Percentiles rank a stretch among this genome's conserved stretches.
Conservation (phyloP, 2,797 vertebrate genomes). For the Myiothlypis chrysogaster region DNA sequence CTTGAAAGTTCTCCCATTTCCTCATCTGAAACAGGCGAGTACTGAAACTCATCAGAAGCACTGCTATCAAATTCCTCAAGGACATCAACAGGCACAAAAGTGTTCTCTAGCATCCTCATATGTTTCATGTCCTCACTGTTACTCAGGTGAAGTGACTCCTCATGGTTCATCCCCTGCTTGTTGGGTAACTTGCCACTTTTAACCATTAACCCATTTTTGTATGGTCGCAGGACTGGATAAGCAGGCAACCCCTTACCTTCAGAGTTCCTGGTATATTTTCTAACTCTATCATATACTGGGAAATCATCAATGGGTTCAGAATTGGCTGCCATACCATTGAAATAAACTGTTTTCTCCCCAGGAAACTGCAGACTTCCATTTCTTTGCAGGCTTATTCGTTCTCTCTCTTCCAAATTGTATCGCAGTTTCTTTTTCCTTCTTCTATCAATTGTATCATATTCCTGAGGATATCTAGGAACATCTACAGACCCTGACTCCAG, state of each 20-base stretch:
- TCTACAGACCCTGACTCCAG: slow-evolving; percentile 54
- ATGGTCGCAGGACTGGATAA: slow-evolving; percentile 79
- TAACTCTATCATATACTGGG: background rate
- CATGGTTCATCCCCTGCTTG: slow-evolving; percentile 67
- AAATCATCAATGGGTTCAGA: slow-evolving; percentile 7
- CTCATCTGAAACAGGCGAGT: slow-evolving; percentile 75
- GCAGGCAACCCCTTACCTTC: slow-evolving; percentile 49
- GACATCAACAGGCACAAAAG: slow-evolving; percentile 49
- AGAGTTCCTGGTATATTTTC: background rate
- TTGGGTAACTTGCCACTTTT: slow-evolving; percentile 83
- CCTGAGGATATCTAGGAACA: slow-evolving; percentile 81
- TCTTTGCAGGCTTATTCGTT: slow-evolving; percentile 33
- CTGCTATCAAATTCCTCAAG: slow-evolving; percentile 81
- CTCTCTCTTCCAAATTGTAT: slow-evolving; percentile 63
- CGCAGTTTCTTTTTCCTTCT: slow-evolving; percentile 82
- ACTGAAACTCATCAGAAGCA: slow-evolving; percentile 76
- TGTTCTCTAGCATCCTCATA: slow-evolving; percentile 28
- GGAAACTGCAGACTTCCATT: background rate
- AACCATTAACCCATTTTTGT: slow-evolving; percentile 87
- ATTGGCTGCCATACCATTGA: background rate
- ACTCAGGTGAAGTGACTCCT: background rate
- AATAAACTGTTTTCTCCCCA: background rate
- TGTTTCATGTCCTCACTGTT: slow-evolving; percentile 42
- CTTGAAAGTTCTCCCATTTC: slow-evolving; percentile 76
- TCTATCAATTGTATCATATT: slow-evolving; percentile 87